Base-by-base conservation (phyloP, 1,140 invertebrate species). In the Heliconius eleuchia region DNA sequence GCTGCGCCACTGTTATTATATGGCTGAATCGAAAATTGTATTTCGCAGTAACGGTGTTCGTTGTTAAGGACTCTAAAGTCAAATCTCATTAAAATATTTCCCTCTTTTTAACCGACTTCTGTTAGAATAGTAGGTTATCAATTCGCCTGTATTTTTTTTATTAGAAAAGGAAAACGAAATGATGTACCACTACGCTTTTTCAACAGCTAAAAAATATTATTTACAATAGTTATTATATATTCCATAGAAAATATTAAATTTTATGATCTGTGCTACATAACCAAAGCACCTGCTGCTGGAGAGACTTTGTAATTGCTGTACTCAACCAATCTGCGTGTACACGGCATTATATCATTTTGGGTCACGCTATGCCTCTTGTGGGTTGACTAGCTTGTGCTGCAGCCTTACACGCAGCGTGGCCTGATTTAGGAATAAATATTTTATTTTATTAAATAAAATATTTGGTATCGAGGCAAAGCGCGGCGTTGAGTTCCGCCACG, bases 251-350 rank as follows among this genome's bases (percentile, higher is more conserved):
- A 30, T 66, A n/a, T 27, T 3, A 27, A 30, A 66, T 30, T 66
- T 66, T 16, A 66, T 16, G 11, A 66, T 66, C 60, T 66, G 27
- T 72, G 34, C 30, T 37, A 23, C 71, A 46, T 46, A 71, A 76
- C 6, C 60, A 71, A 39, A 71, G 74, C 78, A 76, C 78, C 78
- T 76, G 78, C 78, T 76, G 78, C 73, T 76, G 66, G 39, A 79
- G 76, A 76, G 70, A 66, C 60, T 73, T 27, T 80, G 76, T 81
- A 81, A 81, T 81, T 81, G 76, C 73, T 75, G 76, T 81, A 81
- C 76, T 81, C 78, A 78, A 71, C 73, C 80, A 81, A 81, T 81
- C 80, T 81, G 76, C 80, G 76, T 74, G 73, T 74, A 79, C 80
- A 76, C 74, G 80, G 70, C 74, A 82, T 79, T 76, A 82, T 71